Conservation (phyloP, 2,113 vertebrate genomes). For the Mirza zaza region DNA sequence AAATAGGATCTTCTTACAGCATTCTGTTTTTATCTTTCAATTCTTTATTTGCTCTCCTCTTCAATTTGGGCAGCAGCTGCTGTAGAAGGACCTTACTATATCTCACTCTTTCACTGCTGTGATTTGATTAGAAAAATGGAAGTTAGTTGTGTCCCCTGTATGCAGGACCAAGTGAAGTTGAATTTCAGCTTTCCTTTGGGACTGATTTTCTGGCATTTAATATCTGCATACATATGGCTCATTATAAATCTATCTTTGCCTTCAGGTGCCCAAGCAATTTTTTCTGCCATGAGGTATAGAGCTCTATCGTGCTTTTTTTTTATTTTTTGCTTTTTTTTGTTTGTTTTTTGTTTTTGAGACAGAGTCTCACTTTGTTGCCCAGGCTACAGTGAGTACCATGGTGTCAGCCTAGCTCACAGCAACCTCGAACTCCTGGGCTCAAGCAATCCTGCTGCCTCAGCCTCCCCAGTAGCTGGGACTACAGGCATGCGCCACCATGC, state of each 20-base stretch:
- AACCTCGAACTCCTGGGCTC: no score
- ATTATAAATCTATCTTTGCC: constrained; percentile 97
- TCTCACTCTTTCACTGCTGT: constrained; percentile 95
- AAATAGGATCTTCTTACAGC: constrained; percentile 98
- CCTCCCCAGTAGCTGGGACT: no score
- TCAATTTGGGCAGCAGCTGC: constrained; percentile 97
- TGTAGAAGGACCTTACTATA: constrained; percentile 96
- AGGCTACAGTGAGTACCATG: no score
- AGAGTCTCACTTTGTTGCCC: no score
- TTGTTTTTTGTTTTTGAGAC: no score
- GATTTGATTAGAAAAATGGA: constrained; percentile 97
- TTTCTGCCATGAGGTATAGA: constrained; percentile 97
- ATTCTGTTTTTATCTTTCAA: constrained; percentile 99
- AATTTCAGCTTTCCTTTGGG: constrained; percentile 98
- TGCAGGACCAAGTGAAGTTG: constrained; percentile 97
- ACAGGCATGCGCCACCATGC: no score
- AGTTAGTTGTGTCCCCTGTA: constrained; percentile 96
- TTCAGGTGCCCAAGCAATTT: constrained; percentile 97
- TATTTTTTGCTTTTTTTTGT: constrained; percentile 58
- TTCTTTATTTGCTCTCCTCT: constrained; percentile 99
- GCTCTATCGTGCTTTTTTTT: constrained; percentile 98
- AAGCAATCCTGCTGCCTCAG: no score
- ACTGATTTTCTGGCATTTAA: constrained; percentile 99
- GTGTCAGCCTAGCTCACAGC: no score
- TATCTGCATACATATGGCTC: constrained; percentile 97